A percentile compares a stretch with the other conserved stretches of the same genome.
These are phyloP conservation scores for Altica lythri DNA, from an alignment of 2,888 invertebrate genomes.

Conservation along the genomic window DNA sequence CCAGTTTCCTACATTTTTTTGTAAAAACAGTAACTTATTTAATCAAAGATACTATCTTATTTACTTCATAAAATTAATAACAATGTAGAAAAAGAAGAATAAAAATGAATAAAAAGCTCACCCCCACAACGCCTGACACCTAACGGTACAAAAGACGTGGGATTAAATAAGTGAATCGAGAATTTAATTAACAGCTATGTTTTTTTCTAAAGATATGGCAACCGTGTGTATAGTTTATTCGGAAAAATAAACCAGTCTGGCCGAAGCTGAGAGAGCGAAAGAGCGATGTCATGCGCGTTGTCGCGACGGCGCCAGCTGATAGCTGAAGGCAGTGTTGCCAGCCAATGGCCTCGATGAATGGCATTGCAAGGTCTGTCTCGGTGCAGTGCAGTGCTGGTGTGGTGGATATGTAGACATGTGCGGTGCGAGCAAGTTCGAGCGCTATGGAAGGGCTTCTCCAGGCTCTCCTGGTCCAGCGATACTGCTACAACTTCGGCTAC, in stretches of 20 bases:
- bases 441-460: slow-evolving; percentile 59
- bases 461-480: slow-evolving; percentile 53
- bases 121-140: too few relatives aligned
- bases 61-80: too few relatives aligned
- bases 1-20: too few relatives aligned
- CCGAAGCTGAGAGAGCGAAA: slow-evolving; percentile 28
- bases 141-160: too few relatives aligned
- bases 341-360: slow-evolving; percentile 73
- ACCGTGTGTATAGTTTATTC: slow-evolving; percentile 15
- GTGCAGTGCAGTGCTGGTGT: slow-evolving; percentile 55
- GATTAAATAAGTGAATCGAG: too few relatives aligned
- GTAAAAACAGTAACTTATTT: too few relatives aligned
- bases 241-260: slow-evolving; percentile 32
- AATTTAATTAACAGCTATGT: too few relatives aligned
- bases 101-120: too few relatives aligned
- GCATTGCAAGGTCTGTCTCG: slow-evolving; percentile 62
- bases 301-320: slow-evolving; percentile 53
- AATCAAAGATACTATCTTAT: too few relatives aligned
- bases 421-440: slow-evolving; percentile 37
- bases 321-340: slow-evolving; percentile 54
- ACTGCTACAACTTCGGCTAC: slow-evolving; percentile 53
- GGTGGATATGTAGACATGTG: slow-evolving; percentile 46
- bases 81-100: too few relatives aligned
- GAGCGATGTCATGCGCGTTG: slow-evolving; percentile 35
- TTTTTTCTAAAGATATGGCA: too few relatives aligned